Evolutionary conservation across 2,797 vertebrate species (phyloP), one percentile per base, ranked within the genome.

Genomic region (Triplophysa bombifrons): DNA sequence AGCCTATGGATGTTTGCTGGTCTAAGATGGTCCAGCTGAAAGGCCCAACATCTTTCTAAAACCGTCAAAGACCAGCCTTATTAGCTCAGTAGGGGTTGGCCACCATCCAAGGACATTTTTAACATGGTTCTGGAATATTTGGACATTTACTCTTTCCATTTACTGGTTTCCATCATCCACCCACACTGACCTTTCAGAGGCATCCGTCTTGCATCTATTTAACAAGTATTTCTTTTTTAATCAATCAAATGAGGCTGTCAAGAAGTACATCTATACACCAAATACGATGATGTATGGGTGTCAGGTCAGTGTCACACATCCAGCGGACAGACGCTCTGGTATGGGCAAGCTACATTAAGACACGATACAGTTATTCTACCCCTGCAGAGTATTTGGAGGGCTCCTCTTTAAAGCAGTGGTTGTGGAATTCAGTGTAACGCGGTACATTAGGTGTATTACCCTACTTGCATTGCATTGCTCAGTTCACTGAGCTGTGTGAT

Each of bases 401-500:
- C 74, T 34, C 27, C 27, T 69, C 22, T 69, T 66, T 20, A 9
- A 19, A 53, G 60, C 48, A 75, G 50, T 55, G 48, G 41, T 69
- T 76, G 56, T 65, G 63, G 34, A 38, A 69, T 60, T 58, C 74
- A 68, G 34, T 56, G 46, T 79, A 69, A 72, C 56, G n/a, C 44
- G 34, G 64, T 75, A 64, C 67, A 81, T 83, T 76, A 85, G 60
- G 72, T 80, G 34, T 30, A 66, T n/a, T 7, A 56, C 17, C 50
- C 34, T 9, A 2, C 64, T 68, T 9, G 44, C 22, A 75, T 38
- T 76, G 55, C 80, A 48, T 77, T 66, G 65, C 53, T 71, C 74
- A 74, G 80, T 46, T 82, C 74, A 82, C 56, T 75, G 76, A 82
- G 60, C 82, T 82, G 74, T 22, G 80, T 65, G 84, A 80, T 82